Conservation (phyloP, 92 coral and sea anemone genomes). For the Paragorgia papillata region DNA sequence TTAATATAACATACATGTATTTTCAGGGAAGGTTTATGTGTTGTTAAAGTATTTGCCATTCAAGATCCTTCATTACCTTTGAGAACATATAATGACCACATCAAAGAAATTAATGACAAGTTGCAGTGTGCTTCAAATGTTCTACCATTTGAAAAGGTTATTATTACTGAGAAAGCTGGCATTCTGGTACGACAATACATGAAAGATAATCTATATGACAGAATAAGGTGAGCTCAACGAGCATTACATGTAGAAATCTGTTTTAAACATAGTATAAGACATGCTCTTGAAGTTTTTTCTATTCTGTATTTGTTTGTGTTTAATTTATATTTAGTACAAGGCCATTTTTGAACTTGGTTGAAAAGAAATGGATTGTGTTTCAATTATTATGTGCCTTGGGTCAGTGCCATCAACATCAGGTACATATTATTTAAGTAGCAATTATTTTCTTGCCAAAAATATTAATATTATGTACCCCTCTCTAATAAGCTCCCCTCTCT, state of each 20-base stretch:
- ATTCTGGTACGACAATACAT: slow-evolving; percentile 83
- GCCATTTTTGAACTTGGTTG: slow-evolving; percentile 88
- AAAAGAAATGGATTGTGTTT: slow-evolving; percentile 97
- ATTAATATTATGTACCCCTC: no score
- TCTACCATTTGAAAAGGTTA: slow-evolving; percentile 82
- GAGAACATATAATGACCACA: slow-evolving; percentile 88
- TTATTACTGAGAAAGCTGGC: slow-evolving; percentile 92
- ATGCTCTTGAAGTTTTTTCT: no score
- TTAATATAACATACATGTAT: no score
- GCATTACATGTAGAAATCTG: neutral
- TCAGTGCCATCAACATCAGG: slow-evolving; percentile 90
- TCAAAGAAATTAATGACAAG: slow-evolving; percentile 73
- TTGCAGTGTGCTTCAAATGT: slow-evolving; percentile 75
- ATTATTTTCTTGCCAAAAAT: neutral
- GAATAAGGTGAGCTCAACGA: slow-evolving; percentile 72
- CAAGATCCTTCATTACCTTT: slow-evolving; percentile 97
- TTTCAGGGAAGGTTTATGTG: slow-evolving; percentile 93
- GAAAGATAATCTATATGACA: slow-evolving; percentile 91
- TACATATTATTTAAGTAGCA: slow-evolving; percentile 2
- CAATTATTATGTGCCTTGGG: slow-evolving; percentile 88
- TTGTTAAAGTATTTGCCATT: slow-evolving; percentile 96
- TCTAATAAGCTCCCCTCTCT: no score
- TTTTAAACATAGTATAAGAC: no score
- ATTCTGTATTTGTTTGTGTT: no score
- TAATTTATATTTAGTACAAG: slow-evolving; percentile 96